Evolutionary conservation across 2,888 invertebrate species (phyloP).

Genomic region (Perizoma affinitatum): DNA sequence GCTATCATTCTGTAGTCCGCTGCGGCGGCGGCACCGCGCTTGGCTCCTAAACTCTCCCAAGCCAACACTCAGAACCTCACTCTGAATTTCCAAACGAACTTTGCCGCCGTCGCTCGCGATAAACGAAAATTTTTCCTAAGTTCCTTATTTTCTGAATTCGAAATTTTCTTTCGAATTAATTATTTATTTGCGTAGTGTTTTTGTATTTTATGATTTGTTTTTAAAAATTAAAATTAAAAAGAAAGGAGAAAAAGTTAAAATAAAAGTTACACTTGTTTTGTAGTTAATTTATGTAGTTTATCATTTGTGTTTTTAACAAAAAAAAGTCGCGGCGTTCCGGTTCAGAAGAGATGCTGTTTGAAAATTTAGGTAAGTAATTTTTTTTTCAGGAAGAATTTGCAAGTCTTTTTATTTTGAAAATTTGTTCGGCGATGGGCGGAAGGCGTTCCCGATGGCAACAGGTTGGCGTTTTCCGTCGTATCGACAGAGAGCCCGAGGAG

Average conservation of each 20-base stretch:
- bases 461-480: slow-evolving; percentile 61
- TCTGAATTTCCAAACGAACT: slow-evolving; percentile 54
- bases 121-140: slow-evolving; percentile 56
- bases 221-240: slow-evolving; percentile 36
- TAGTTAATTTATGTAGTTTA: slow-evolving; percentile 40
- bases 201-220: slow-evolving; percentile 57
- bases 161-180: slow-evolving; percentile 51
- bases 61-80: slow-evolving; percentile 50
- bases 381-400: slow-evolving; percentile 39
- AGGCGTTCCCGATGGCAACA: slow-evolving; percentile 82
- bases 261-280: slow-evolving; percentile 24
- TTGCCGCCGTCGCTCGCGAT: slow-evolving; percentile 75
- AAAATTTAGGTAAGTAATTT: slow-evolving; percentile 36
- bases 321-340: slow-evolving; percentile 40
- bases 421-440: slow-evolving; percentile 71
- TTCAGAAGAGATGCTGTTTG: slow-evolving; percentile 28
- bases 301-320: slow-evolving; percentile 63
- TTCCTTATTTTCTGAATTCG: slow-evolving; percentile 59
- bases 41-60: slow-evolving; percentile 53
- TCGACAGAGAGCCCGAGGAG: slow-evolving; percentile 57
- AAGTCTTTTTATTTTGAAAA: slow-evolving; percentile 38
- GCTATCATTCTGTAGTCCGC: slow-evolving; percentile 78
- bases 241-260: slow-evolving; percentile 21
- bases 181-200: slow-evolving; percentile 65
- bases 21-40: slow-evolving; percentile 75